These are phyloP conservation scores for Resseliella maxima DNA, from an alignment of 2,888 invertebrate species.

Conservation along the genomic window DNA sequence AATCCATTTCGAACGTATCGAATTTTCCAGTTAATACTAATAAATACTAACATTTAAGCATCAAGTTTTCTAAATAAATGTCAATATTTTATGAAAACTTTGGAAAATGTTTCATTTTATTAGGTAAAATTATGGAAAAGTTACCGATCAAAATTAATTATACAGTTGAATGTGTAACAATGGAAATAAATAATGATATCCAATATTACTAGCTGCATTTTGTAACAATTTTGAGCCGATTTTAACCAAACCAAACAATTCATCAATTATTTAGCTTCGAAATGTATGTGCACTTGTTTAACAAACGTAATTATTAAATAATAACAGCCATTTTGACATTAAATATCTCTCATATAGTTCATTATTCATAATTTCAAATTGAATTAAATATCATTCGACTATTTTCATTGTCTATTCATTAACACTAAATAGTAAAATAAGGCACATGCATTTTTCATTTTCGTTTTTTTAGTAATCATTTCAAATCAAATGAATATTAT, in stretches of 20 bases:
- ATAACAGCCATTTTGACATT: neutral
- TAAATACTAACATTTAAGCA: neutral
- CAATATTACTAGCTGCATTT: neutral
- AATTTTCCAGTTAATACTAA: neutral
- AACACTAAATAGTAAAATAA: neutral
- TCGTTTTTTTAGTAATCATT: neutral
- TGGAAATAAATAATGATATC: neutral
- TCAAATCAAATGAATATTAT: neutral
- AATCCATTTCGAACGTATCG: too few species aligned
- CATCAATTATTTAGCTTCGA: neutral
- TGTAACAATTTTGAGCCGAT: neutral
- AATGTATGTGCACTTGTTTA: neutral
- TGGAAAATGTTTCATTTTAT: neutral
- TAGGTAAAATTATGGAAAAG: neutral
- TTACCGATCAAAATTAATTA: neutral
- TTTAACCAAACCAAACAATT: neutral
- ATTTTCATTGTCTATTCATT: slow-evolving; percentile 9
- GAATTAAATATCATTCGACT: neutral
- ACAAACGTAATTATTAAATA: slow-evolving; percentile 3
- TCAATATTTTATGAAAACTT: neutral
- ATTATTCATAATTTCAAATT: neutral
- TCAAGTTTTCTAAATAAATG: neutral
- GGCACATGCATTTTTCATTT: too few species aligned
- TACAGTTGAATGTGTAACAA: neutral
- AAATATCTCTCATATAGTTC: neutral